Evolutionary conservation across 2,888 invertebrate species (phyloP), one percentile per base, ranked within the genome.

Genomic region (Ennomos quercinarius): DNA sequence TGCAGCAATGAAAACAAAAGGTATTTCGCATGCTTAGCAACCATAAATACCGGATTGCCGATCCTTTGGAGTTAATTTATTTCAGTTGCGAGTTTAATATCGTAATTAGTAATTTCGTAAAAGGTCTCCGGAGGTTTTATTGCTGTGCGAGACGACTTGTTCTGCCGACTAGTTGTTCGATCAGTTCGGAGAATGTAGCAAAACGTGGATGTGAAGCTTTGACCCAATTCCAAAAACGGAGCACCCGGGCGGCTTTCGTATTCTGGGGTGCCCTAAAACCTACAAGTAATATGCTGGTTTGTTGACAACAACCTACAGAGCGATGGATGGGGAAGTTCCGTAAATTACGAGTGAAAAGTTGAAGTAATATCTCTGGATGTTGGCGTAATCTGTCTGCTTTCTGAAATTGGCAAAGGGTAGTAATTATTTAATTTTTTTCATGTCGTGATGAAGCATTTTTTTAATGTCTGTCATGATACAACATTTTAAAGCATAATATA

Each of bases 171-270:
- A 37, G 60, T 64, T 41, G 64, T 42, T 8, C 58, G 59, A 69
- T 51, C 50, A 50, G 64, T 68, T 58, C 57, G 56, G 12, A 10
- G 45, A 10, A 27, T 50, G 42, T 45, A 52, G 53, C 38, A 10
- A 54, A 64, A 56, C 35, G 51, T 50, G 39, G 36, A 63, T 57
- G 57, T 67, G 79, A 76, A 83, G 83, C 80, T 80, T 82, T 89
- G 90, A 90, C 91, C 90, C 74, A 87, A 80, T 83, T 87, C 75
- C 70, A n/a, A 57, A 83, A 83, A 79, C 81, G 68, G 83, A 77
- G 78, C 81, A 75, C 68, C 76, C 61, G 55, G 47, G 59, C 48
- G 47, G 59, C 48, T 41, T 55, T 57, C 55, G 46, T 57, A 57
- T 63, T 64, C 60, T 49, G 60, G 43, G 46, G 55, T 49, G 54